Base-by-base conservation (phyloP, 1,140 invertebrate species). In the Drosophila lowei region DNA sequence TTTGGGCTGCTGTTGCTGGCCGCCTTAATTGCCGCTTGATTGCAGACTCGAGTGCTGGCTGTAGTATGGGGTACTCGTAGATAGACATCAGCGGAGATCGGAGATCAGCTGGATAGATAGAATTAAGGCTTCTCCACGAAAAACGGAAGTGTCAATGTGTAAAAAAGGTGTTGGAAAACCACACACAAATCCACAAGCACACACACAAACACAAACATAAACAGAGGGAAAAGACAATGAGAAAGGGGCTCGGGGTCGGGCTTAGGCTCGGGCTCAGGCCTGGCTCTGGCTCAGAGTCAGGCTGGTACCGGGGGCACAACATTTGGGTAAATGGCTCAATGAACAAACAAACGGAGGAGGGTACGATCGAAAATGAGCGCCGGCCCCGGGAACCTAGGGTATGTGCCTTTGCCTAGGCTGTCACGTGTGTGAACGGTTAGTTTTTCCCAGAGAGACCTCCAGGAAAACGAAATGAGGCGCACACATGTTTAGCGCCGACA, bases 401-500 rank as follows among this genome's bases (percentile, higher is more conserved):
- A 30, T 30, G 28, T 34, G 8, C 30, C 34, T 13, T 38, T 38
- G 34, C 4, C 34, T 30, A 30, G 30, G 67, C 58, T 71, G 81
- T 86, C 81, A 86, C 81, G 81, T 88, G 71, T 70, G 81, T 60
- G 81, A 70, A 80, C 70, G 74, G 81, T 86, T 86, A 66, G 25
- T 25, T 49, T 72, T 77, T 72, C 44, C 68, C 68, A 49, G 59
- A 41, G 49, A 15, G 38, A 49, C 49, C 60, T 50, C 59, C 62
- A 70, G 62, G 64, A 60, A 72, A 46, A 25, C 15, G 58, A 67
- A 77, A 77, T 72, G 57, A 81, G 83, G 77, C 83, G 73, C 81
- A 80, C 81, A 85, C 83, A 88, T 85, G 81, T 88, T 86, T 86
- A 88, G 81, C 81, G 83, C 83, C 83, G 83, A 78, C 64, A 88